Conservation (phyloP, 2,113 vertebrate species). For the Tyrannus savana region DNA sequence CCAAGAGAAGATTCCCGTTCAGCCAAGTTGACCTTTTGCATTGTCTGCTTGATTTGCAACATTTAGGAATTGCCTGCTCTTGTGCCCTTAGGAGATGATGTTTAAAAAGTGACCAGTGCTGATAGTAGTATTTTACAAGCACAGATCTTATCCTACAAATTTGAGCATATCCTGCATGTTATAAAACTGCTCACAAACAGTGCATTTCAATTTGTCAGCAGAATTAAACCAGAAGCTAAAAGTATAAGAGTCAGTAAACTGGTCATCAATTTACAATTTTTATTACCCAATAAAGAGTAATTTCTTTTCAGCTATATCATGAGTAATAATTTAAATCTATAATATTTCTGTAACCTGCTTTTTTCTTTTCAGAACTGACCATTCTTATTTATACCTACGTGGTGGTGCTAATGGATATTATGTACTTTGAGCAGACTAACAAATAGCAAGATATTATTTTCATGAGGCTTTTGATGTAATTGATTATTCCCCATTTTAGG, state of each 20-base stretch:
- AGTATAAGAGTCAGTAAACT: neutral
- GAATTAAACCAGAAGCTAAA: neutral
- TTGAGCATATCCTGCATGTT: fast-evolving
- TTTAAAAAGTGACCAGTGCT: neutral
- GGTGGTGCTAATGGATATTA: neutral
- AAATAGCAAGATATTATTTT: neutral
- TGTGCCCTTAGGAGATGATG: neutral
- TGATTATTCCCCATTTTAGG: neutral
- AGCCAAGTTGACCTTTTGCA: neutral
- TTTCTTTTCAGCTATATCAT: neutral
- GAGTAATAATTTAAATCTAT: neutral
- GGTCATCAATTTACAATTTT: neutral
- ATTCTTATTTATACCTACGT: neutral
- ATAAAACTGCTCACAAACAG: neutral
- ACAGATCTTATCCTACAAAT: neutral
- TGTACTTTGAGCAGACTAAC: neutral
- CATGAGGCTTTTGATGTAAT: neutral
- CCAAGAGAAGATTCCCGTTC: neutral
- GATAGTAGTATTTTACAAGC: neutral
- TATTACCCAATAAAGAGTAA: neutral
- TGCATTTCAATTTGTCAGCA: neutral
- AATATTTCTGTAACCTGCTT: neutral
- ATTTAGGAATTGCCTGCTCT: neutral
- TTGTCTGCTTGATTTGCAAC: neutral
- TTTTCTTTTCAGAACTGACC: neutral